phyloP scores from a whole-genome alignment of 2,888 invertebrate species.

The Monopis laevigella region DNA sequence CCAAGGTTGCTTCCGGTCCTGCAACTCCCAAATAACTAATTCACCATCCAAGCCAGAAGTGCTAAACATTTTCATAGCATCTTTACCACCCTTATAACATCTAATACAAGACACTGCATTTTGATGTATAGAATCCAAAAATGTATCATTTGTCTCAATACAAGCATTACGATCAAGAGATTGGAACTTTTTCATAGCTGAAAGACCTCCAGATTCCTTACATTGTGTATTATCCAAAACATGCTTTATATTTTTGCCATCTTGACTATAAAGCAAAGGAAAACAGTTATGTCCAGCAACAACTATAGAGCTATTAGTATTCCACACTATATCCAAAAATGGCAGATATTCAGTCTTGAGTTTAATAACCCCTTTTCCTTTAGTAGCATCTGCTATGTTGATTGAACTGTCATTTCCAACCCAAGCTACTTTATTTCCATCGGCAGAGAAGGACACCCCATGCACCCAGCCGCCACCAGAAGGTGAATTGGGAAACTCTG shows the following conservation, averaged over 20 bases:
- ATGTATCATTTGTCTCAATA: conserved; percentile 85
- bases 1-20: conserved; percentile 72
- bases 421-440: conserved; percentile 96
- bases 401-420: conserved; percentile 97
- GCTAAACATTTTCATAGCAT: conserved; percentile 82
- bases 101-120: conserved; percentile 93
- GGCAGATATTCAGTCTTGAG: conserved; percentile 91
- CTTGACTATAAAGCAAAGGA: conserved; percentile 86
- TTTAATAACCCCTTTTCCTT: conserved; percentile 74
- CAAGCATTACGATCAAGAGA: conserved; percentile 93
- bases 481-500: conserved; percentile 88
- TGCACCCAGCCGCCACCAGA: conserved; percentile 97
- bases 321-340: conserved; percentile 93
- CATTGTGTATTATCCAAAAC: conserved; percentile 89
- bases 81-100: conserved; percentile 78
- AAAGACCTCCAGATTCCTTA: conserved; percentile 87
- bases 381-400: conserved; percentile 88
- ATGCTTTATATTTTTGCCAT: conserved; percentile 76
- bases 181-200: conserved; percentile 97
- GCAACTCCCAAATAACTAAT: conserved; percentile 94
- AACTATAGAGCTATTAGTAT: conserved; percentile 83
- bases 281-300: conserved; percentile 97
- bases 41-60: conserved; percentile 96
- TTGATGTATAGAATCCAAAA: conserved; percentile 94
- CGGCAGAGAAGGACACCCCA: conserved; percentile 93